Percentiles rank a stretch among this genome's conserved stretches.
phyloP scores from a whole-genome alignment of 2,113 vertebrate genomes.

The Rhinopomastus cyanomelas region DNA sequence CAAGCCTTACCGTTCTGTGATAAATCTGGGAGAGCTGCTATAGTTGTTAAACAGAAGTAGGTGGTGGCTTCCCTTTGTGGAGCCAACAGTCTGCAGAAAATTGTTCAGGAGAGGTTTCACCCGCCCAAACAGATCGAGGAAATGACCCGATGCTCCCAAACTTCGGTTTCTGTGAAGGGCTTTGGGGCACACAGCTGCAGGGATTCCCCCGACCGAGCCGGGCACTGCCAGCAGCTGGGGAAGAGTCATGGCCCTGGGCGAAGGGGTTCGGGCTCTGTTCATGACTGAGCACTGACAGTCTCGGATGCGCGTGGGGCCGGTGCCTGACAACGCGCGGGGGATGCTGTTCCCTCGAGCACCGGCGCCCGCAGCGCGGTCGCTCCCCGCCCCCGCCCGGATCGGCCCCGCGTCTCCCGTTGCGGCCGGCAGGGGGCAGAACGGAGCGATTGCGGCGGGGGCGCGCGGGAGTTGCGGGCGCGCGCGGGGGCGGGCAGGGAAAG shows the following conservation, averaged over 20 bases:
- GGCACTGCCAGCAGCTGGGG: background rate
- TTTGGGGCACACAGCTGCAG: background rate
- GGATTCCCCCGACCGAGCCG: fast-evolving
- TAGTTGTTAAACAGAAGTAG: background rate
- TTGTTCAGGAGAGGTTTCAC: background rate
- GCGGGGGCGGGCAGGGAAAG: background rate
- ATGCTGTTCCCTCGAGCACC: background rate
- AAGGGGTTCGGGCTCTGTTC: background rate
- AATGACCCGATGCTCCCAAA: background rate
- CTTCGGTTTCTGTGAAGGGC: fast-evolving
- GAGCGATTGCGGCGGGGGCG: background rate
- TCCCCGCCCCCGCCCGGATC: no score
- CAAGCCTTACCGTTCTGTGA: background rate
- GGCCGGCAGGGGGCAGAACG: background rate
- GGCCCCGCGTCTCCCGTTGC: no score
- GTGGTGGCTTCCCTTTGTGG: background rate
- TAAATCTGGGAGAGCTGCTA: background rate
- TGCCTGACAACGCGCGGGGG: background rate
- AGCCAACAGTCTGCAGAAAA: background rate
- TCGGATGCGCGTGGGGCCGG: background rate
- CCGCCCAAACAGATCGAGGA: background rate
- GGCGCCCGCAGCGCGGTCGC: background rate
- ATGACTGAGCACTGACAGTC: background rate
- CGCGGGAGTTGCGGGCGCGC: background rate
- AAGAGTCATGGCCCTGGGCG: background rate